Evolutionary conservation across 2,113 vertebrate species (phyloP).

Genomic region (Vidua chalybeata): DNA sequence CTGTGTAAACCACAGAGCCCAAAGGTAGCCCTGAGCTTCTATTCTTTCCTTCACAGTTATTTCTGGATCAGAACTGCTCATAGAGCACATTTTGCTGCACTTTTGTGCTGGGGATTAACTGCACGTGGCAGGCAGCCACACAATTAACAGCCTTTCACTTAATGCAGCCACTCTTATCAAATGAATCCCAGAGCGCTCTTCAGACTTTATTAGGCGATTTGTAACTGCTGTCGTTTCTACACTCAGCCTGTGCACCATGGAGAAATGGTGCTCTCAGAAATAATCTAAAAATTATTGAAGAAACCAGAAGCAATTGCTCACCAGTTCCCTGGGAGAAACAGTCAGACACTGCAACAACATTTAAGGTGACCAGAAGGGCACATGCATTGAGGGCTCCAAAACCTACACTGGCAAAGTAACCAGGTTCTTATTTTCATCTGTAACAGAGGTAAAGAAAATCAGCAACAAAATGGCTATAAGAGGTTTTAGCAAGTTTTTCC

Average conservation of each 20-base stretch:
- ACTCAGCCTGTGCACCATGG: not conserved
- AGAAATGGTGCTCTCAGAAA: not conserved
- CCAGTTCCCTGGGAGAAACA: not conserved
- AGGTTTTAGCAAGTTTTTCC: not conserved
- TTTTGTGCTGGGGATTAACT: not conserved
- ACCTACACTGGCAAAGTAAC: not conserved
- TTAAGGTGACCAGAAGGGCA: not conserved
- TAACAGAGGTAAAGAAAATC: not conserved
- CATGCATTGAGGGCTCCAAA: not conserved
- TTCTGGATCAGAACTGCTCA: not conserved
- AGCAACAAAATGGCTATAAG: not conserved
- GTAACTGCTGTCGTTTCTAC: not conserved
- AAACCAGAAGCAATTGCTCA: not conserved
- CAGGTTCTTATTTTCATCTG: not conserved
- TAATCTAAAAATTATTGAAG: not conserved
- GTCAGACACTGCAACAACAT: not conserved
- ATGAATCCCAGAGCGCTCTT: not conserved
- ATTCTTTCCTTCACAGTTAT: not conserved
- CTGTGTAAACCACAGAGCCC: not conserved
- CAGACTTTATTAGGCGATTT: constrained; percentile 1
- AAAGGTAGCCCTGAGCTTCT: constrained; percentile 54
- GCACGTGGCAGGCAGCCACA: not conserved
- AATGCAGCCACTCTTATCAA: not conserved
- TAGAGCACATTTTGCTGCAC: not conserved
- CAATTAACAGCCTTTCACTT: constrained; percentile 30